Evolutionary conservation across 2,888 invertebrate genomes (phyloP).

Genomic region (Formica aserva): DNA sequence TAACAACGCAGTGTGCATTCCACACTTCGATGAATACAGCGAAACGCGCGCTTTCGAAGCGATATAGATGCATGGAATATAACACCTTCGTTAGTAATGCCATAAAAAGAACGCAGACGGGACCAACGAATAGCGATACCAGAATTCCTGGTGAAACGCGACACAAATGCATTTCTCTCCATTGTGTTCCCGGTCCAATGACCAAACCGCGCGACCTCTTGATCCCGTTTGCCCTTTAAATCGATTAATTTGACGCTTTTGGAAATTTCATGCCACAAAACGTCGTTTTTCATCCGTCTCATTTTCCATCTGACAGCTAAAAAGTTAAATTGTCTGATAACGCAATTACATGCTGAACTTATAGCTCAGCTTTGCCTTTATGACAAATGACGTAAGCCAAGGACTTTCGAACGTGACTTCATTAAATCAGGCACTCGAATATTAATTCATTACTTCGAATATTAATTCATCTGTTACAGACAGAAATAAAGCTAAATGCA

Average conservation of each 20-base stretch:
- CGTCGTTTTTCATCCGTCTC: neutral
- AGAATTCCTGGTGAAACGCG: constrained; percentile 18
- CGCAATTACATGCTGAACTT: constrained; percentile 7
- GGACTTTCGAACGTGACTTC: neutral
- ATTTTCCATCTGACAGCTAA: constrained; percentile 10
- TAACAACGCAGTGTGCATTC: constrained; percentile 17
- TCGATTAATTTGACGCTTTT: constrained; percentile 22
- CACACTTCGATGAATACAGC: constrained; percentile 29
- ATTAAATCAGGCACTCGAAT: constrained; percentile 7
- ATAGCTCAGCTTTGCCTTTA: neutral
- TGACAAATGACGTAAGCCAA: neutral
- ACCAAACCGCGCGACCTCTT: constrained; percentile 3
- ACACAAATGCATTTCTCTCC: neutral
- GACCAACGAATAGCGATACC: neutral
- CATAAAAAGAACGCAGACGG: constrained; percentile 10
- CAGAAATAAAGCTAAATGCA: neutral
- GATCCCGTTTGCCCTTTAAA: neutral
- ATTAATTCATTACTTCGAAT: neutral
- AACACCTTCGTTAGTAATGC: constrained; percentile 35
- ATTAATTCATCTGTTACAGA: neutral
- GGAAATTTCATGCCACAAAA: neutral
- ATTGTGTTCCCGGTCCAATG: neutral
- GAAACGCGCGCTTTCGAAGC: constrained; percentile 25
- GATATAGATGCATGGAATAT: constrained; percentile 24
- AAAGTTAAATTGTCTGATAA: constrained; percentile 9